A percentile compares a stretch with the other conserved stretches of the same genome.
These are phyloP conservation scores for Rhingia rostrata DNA, from an alignment of 2,888 invertebrate species.

Conservation along the genomic window DNA sequence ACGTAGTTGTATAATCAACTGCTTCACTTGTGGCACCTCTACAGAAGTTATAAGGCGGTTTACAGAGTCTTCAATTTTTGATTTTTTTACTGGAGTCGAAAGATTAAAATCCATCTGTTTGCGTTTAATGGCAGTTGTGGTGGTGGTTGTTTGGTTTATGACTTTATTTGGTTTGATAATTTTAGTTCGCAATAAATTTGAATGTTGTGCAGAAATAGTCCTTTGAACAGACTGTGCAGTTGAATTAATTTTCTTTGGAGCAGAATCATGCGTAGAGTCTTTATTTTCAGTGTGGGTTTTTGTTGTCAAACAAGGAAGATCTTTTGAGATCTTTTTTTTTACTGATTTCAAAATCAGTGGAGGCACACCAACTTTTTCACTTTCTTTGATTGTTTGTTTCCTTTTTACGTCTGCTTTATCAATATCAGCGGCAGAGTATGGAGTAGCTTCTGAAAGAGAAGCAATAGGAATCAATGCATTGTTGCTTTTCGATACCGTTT, in stretches of 20 bases:
- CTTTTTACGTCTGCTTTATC: too few species aligned
- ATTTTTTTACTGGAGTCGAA: slow-evolving; percentile 24
- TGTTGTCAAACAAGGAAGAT: too few species aligned
- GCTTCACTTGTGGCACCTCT: slow-evolving; percentile 78
- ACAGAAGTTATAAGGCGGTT: slow-evolving; percentile 79
- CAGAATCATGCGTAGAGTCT: neutral
- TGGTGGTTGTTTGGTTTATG: slow-evolving; percentile 79
- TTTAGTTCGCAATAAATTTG: slow-evolving; percentile 75
- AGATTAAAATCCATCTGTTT: slow-evolving; percentile 48
- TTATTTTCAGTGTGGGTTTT: neutral
- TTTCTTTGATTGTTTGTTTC: too few species aligned
- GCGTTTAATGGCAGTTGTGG: slow-evolving; percentile 76
- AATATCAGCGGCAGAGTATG: too few species aligned
- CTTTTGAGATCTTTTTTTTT: neutral
- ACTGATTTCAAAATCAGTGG: neutral
- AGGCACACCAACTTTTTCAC: neutral
- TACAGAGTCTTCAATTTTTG: slow-evolving; percentile 32
- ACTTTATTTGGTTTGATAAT: slow-evolving; percentile 82
- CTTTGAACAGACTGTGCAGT: neutral
- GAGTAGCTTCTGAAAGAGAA: too few species aligned
- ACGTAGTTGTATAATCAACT: slow-evolving; percentile 78
- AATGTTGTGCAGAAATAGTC: neutral
- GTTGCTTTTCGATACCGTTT: too few species aligned
- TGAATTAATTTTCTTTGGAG: neutral
- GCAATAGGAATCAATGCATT: too few species aligned